Percentiles rank a stretch among this genome's conserved stretches.
phyloP scores from a whole-genome alignment of 2,888 invertebrate species.

The Pecten maximus region DNA sequence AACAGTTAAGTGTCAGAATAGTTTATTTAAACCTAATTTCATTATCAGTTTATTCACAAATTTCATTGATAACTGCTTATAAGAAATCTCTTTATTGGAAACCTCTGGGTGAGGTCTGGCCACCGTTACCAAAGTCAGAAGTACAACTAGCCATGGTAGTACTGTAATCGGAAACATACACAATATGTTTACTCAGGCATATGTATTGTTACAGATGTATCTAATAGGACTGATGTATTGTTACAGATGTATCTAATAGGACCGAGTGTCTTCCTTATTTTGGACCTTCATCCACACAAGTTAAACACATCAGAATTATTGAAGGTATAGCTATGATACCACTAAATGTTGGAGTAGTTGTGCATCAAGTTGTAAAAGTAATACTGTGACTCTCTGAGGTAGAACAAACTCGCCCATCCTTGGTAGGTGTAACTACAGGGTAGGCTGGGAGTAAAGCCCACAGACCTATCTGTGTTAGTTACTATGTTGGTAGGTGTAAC shows the following conservation, averaged over 20 bases:
- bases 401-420: background rate
- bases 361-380: background rate
- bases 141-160: background rate
- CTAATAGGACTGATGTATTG: background rate
- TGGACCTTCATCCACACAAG: background rate
- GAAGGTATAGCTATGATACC: background rate
- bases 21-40: no score
- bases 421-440: background rate
- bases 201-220: constrained; percentile 1
- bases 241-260: no score
- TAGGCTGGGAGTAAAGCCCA: no score
- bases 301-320: background rate
- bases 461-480: no score
- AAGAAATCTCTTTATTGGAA: background rate
- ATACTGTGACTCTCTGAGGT: background rate
- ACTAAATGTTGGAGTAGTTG: background rate
- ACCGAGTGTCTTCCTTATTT: background rate
- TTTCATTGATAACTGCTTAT: background rate
- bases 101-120: background rate
- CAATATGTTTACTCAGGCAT: background rate
- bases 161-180: background rate
- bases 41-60: background rate
- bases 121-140: background rate
- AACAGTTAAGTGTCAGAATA: no score
- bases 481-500: no score